Base-by-base conservation (phyloP, 2,888 invertebrate species). In the Gisinianus flammeolus region DNA sequence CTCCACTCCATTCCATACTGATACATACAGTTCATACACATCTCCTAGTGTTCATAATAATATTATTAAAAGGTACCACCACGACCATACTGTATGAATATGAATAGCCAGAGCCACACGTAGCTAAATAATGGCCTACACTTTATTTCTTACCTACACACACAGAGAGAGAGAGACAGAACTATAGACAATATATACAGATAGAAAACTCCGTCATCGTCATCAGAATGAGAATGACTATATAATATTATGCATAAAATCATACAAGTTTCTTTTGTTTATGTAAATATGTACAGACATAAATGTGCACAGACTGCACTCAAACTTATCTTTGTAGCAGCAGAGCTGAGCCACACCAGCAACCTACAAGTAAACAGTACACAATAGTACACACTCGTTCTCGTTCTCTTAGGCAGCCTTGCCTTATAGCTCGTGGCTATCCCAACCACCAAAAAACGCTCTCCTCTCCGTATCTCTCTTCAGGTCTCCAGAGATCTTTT, bases 391-490 rank as follows among this genome's bases (percentile, higher is more conserved):
- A 52, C 62, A 62, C 62, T 24, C 26, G 26, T 62, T 22, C 22
- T 0, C 22, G n/a, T 10, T n/a, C 22, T 62, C 62, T n/a, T 62
- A 62, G 16, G 28, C 70, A 70, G 54, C 70, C 70, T 70, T 70
- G 70, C 70, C 70, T 70, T 26, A 70, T 54, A 54, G 54, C 70
- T 70, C 54, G 52, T 70, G 70, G 70, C 54, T 54, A 54, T 70
- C 26, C 54, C 54, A 19, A 0, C 26, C 33, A 67, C 31, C 67
- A 31, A 30, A 28, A 31, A 33, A 16, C 31, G 16, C 30, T 22
- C 67, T 28, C 8, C 67, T 6, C 44, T 44, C 12, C 19, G 44
- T 44, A 44, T 6, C 12, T 44, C 12, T 62, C 44, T 62, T 26
- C 12, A 62, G 16, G 28, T 52, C 70, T 70, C 52, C 52, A 67